These are phyloP conservation scores for Belgica antarctica DNA, from an alignment of 2,888 invertebrate species.

Conservation along the genomic window DNA sequence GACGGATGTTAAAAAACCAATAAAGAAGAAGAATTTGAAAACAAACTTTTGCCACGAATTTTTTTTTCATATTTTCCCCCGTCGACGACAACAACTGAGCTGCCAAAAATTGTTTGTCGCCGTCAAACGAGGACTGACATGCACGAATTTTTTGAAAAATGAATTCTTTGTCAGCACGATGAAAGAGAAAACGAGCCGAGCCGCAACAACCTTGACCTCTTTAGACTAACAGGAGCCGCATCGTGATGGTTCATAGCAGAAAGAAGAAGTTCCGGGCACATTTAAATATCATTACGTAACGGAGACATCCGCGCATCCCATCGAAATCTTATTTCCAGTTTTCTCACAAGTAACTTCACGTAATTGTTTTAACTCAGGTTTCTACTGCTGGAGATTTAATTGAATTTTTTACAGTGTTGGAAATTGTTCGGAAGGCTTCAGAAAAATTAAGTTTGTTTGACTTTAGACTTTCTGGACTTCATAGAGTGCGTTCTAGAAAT, in stretches of 20 bases:
- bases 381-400: neutral
- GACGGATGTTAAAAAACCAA: conserved; percentile 7
- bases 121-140: neutral
- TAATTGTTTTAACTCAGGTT: neutral
- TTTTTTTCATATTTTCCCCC: neutral
- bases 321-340: neutral
- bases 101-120: conserved; percentile 10
- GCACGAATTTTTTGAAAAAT: too few species aligned
- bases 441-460: too few species aligned
- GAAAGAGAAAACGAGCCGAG: too few species aligned
- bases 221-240: neutral
- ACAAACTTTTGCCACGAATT: neutral
- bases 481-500: too few species aligned
- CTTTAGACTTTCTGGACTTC: too few species aligned
- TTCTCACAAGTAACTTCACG: neutral
- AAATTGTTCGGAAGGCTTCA: too few species aligned
- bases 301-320: neutral
- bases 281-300: neutral
- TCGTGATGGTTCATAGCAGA: neutral
- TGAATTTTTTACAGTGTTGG: neutral
- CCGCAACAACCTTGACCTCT: conserved; percentile 1
- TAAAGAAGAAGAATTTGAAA: neutral
- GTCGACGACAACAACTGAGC: too few species aligned
- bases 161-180: too few species aligned
- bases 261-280: neutral